Conservation (phyloP, 2,797 vertebrate species). For the Catostomus latipinnis region DNA sequence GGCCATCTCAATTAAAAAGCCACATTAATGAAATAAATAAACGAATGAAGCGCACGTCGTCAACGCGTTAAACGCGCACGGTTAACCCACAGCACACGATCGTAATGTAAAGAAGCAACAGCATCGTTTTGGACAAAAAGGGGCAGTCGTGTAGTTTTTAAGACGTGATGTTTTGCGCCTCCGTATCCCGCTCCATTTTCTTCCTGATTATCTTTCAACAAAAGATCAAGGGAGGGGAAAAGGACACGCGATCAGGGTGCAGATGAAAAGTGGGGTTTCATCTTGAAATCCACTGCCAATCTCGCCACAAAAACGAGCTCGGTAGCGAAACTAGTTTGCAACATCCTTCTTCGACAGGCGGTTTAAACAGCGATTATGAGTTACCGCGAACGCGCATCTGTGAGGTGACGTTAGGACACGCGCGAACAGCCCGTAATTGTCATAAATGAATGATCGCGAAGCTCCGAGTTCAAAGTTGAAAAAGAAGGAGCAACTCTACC, state of each 20-base stretch:
- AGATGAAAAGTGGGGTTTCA: slow-evolving; percentile 79
- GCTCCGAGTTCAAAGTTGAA: slow-evolving; percentile 10
- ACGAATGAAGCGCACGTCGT: slow-evolving; percentile 67
- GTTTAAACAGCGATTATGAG: slow-evolving; percentile 17
- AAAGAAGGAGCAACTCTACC: neutral
- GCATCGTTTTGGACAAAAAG: slow-evolving; percentile 6
- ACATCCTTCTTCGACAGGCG: too few relatives aligned
- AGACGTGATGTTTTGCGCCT: slow-evolving; percentile 60
- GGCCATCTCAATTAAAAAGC: slow-evolving; percentile 84
- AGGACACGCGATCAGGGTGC: slow-evolving; percentile 70
- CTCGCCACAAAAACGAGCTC: slow-evolving; percentile 49
- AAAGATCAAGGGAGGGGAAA: slow-evolving; percentile 81
- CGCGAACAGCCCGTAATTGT: neutral
- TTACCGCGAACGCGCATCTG: slow-evolving; percentile 44
- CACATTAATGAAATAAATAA: slow-evolving; percentile 84
- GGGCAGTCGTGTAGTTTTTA: slow-evolving; percentile 16
- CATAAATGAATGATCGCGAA: neutral
- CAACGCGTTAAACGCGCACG: slow-evolving; percentile 44
- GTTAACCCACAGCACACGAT: neutral
- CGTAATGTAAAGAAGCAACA: neutral
- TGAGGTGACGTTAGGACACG: slow-evolving; percentile 78
- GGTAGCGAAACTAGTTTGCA: too few relatives aligned
- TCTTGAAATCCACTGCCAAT: slow-evolving; percentile 77
- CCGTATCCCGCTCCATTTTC: slow-evolving; percentile 75
- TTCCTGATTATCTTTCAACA: slow-evolving; percentile 77